Conservation (phyloP, 2,888 invertebrate species). For the Synergus umbraculus region DNA sequence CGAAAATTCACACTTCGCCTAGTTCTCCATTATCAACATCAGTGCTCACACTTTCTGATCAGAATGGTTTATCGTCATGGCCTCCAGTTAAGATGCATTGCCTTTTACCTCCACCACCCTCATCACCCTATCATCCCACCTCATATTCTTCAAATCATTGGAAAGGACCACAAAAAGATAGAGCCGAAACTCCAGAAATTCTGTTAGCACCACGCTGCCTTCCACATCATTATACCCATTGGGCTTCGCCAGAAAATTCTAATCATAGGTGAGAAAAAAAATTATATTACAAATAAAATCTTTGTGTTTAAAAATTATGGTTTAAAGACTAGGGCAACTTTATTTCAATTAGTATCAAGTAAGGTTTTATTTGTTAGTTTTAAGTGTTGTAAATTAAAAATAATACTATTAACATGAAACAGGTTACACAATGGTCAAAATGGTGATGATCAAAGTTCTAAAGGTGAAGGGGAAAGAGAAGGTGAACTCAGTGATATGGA, state of each 20-base stretch:
- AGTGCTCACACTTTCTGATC: slow-evolving; percentile 58
- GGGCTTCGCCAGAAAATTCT: slow-evolving; percentile 67
- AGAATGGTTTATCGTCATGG: slow-evolving; percentile 68
- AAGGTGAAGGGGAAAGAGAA: slow-evolving; percentile 67
- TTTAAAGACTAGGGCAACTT: neutral
- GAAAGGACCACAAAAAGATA: slow-evolving; percentile 76
- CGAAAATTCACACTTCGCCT: slow-evolving; percentile 77
- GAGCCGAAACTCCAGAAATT: slow-evolving; percentile 88
- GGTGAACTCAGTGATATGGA: slow-evolving; percentile 75
- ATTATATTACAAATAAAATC: neutral
- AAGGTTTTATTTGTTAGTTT: neutral
- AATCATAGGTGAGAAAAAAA: slow-evolving; percentile 65
- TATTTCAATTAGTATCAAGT: neutral
- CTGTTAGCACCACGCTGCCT: slow-evolving; percentile 84
- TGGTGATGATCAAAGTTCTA: slow-evolving; percentile 54
- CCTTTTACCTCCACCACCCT: slow-evolving; percentile 69
- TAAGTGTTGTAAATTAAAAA: neutral
- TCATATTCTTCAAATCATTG: slow-evolving; percentile 69
- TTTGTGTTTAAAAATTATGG: neutral
- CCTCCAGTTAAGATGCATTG: slow-evolving; percentile 76
- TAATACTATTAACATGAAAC: neutral
- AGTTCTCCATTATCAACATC: slow-evolving; percentile 67
- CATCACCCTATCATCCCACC: slow-evolving; percentile 68
- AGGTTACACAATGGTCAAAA: slow-evolving; percentile 45
- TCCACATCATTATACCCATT: slow-evolving; percentile 72